Percentiles rank a stretch among this genome's conserved stretches.
Conservation (phyloP, 1,140 invertebrate species). For the Nylanderia fulva region DNA sequence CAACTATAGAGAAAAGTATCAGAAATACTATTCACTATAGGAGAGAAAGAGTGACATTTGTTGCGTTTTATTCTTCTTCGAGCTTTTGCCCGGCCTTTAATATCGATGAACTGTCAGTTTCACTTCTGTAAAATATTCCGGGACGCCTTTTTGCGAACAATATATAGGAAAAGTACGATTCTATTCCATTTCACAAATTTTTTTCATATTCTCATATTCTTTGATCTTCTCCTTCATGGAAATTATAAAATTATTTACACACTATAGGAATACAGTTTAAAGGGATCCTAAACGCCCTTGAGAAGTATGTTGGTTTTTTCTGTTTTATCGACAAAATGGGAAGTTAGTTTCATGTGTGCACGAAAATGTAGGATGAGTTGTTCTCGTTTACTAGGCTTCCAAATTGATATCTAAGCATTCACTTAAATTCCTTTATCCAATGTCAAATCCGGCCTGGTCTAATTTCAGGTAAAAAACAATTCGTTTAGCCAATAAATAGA, state of each 20-base stretch:
- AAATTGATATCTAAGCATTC: too few species aligned
- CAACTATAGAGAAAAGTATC: conserved; percentile 57
- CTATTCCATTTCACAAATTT: neutral
- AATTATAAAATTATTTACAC: neutral
- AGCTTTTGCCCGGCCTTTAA: conserved; percentile 1
- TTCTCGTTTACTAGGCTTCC: too few species aligned
- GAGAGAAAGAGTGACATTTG: conserved; percentile 20
- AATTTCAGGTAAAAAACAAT: too few species aligned
- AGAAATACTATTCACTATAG: conserved; percentile 5
- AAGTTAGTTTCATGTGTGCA: too few species aligned
- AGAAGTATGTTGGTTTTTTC: too few species aligned
- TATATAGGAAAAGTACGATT: neutral
- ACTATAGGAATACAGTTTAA: too few species aligned
- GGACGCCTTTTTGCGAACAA: neutral
- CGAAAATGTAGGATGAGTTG: too few species aligned
- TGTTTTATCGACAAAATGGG: too few species aligned
- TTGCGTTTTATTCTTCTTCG: conserved; percentile 39
- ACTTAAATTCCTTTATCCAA: too few species aligned
- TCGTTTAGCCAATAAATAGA: too few species aligned
- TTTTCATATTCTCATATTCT: neutral
- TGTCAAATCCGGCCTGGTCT: too few species aligned
- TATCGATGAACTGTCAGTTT: conserved; percentile 40
- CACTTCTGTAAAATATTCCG: conserved; percentile 23
- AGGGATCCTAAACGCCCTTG: too few species aligned
- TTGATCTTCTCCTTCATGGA: neutral